Evolutionary conservation across 2,113 vertebrate genomes (phyloP).

Genomic region (Albula glossodonta): DNA sequence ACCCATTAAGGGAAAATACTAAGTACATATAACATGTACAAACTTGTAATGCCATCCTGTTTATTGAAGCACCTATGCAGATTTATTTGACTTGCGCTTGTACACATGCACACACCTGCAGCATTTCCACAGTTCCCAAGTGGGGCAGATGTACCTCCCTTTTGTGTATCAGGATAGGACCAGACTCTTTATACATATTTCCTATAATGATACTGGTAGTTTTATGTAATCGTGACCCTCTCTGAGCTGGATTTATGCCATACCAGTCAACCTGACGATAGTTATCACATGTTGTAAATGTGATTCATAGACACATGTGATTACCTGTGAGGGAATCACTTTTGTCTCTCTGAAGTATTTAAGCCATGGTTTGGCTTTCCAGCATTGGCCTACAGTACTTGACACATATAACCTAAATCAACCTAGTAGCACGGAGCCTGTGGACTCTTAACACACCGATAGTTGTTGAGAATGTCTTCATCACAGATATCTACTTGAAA

Average conservation of each 20-base stretch:
- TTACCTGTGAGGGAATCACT: conserved; percentile 21
- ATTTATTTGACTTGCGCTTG: background rate
- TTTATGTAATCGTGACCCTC: background rate
- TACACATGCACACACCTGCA: background rate
- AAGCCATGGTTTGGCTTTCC: conserved; percentile 18
- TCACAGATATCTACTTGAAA: background rate
- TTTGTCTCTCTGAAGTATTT: conserved; percentile 56
- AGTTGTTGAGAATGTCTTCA: background rate
- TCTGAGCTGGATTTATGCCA: background rate
- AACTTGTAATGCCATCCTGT: background rate
- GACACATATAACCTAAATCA: background rate
- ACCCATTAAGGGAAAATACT: background rate
- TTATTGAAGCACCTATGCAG: background rate
- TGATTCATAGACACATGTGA: background rate
- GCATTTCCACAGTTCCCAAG: background rate
- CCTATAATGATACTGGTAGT: background rate
- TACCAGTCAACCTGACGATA: background rate
- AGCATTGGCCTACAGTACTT: conserved; percentile 42
- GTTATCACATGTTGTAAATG: background rate
- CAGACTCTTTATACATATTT: background rate
- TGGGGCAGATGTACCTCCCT: background rate
- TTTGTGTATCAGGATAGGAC: background rate
- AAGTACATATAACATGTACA: background rate
- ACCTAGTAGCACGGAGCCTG: conserved; percentile 30
- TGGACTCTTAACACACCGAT: conserved; percentile 13